phyloP scores from a whole-genome alignment of 2,113 vertebrate genomes.

The Mirounga angustirostris region DNA sequence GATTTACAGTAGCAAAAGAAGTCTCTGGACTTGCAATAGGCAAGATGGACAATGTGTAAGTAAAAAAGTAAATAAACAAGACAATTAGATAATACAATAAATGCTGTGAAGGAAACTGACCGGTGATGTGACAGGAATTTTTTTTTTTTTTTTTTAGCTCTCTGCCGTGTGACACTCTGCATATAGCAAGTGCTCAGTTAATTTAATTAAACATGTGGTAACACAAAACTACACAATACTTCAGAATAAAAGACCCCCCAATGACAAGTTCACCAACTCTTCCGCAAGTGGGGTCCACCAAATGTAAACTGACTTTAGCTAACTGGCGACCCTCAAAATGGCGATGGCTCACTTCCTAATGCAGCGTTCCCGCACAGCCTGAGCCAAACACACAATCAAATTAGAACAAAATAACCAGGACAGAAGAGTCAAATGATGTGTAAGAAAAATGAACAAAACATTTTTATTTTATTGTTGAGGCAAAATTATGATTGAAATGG shows the following conservation, averaged over 20 bases:
- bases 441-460: slow-evolving; percentile 50
- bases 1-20: background rate
- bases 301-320: background rate
- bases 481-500: slow-evolving; percentile 57
- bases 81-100: slow-evolving; percentile 8
- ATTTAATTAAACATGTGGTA: background rate
- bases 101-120: background rate
- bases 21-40: background rate
- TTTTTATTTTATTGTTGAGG: background rate
- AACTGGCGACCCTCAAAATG: background rate
- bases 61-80: slow-evolving; percentile 55
- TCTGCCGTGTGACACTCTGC: background rate
- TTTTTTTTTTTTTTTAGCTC: background rate
- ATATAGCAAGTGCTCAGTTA: background rate
- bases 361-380: background rate
- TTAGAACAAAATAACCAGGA: slow-evolving; percentile 45
- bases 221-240: background rate
- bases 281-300: background rate
- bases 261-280: background rate
- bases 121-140: background rate
- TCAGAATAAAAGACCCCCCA: slow-evolving; percentile 27
- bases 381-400: slow-evolving; percentile 42
- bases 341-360: background rate
- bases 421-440: slow-evolving; percentile 24
- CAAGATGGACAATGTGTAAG: background rate